phyloP scores from a whole-genome alignment of 2,888 invertebrate genomes.

The Drosophila yooni region DNA sequence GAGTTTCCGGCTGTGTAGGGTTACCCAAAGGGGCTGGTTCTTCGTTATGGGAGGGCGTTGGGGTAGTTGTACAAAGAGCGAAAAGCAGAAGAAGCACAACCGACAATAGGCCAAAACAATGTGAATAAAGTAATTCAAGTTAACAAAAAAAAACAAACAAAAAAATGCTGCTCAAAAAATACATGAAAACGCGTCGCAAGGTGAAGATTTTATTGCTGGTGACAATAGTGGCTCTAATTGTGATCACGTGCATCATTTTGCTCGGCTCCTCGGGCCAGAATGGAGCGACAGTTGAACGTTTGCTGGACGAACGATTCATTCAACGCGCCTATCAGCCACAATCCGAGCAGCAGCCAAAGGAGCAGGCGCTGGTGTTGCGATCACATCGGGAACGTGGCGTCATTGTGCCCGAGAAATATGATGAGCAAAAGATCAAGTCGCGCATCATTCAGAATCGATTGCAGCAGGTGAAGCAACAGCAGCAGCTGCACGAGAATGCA shows the following conservation, averaged over 20 bases:
- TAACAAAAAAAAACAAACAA: slow-evolving; percentile 53
- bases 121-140: slow-evolving; percentile 49
- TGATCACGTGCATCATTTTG: slow-evolving; percentile 80
- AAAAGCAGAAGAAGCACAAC: slow-evolving; percentile 53
- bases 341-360: slow-evolving; percentile 39
- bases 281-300: slow-evolving; percentile 73
- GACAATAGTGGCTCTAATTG: slow-evolving; percentile 80
- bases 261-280: slow-evolving; percentile 73
- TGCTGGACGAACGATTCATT: slow-evolving; percentile 80
- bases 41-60: background rate
- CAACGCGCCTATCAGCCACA: slow-evolving; percentile 73
- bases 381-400: slow-evolving; percentile 77
- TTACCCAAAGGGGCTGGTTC: slow-evolving; percentile 11
- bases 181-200: slow-evolving; percentile 84
- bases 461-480: slow-evolving; percentile 74
- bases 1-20: slow-evolving; percentile 58
- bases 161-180: slow-evolving; percentile 84
- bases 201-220: slow-evolving; percentile 82
- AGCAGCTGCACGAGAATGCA: slow-evolving; percentile 67
- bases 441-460: slow-evolving; percentile 84
- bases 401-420: slow-evolving; percentile 84
- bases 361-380: slow-evolving; percentile 60
- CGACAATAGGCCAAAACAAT: slow-evolving; percentile 56
- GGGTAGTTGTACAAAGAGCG: slow-evolving; percentile 11
- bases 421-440: slow-evolving; percentile 83